Base-by-base conservation (phyloP, 2,797 vertebrate species). In the Phoebastria nigripes region DNA sequence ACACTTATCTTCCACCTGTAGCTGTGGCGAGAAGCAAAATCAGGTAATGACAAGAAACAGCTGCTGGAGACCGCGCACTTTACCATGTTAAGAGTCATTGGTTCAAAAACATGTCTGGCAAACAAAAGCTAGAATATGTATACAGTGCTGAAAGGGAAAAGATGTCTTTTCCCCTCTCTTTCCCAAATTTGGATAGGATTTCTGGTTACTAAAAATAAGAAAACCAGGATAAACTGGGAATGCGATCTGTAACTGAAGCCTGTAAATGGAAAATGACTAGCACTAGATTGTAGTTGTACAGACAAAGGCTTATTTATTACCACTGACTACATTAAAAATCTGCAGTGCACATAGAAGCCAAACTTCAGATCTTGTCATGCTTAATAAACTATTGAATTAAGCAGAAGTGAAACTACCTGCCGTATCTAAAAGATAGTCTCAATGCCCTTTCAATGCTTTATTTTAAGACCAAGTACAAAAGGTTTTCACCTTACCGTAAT, bases 381-480 rank as follows among this genome's bases (percentile, higher is more conserved):
- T 96, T 98, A 98, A 97, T 98, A 97, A 97, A 97, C 97, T 95
- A 98, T 91, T 95, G 94, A 97, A 97, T 96, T 96, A 97, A 97
- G 82, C 80, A 80, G 91, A 80, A 87, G 78, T 95, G 79, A 92
- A 87, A 80, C 94, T 96, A 92, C 89, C 80, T 94, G 93, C 77
- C 87, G 91, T 90, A 90, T 96, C 89, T 82, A 85, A 96, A 94
- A 97, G 87, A 95, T 94, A 90, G 80, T 95, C 80, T 71, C 88
- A 72, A 81, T 94, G 96, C 90, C 96, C 97, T 97, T 97, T 97
- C 94, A 90, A 42, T 90, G 93, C 95, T 97, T 97, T 97, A 96
- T 97, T 97, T 97, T 97, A 96, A 96, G 93, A 89, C 85, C 87
- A 91, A 89, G 96, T 92, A 97, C 96, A 97, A 98, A 98, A 97